A percentile compares a stretch with the other conserved stretches of the same genome.
Conservation (phyloP, 1,140 invertebrate genomes). For the Pogonomyrmex californicus region DNA sequence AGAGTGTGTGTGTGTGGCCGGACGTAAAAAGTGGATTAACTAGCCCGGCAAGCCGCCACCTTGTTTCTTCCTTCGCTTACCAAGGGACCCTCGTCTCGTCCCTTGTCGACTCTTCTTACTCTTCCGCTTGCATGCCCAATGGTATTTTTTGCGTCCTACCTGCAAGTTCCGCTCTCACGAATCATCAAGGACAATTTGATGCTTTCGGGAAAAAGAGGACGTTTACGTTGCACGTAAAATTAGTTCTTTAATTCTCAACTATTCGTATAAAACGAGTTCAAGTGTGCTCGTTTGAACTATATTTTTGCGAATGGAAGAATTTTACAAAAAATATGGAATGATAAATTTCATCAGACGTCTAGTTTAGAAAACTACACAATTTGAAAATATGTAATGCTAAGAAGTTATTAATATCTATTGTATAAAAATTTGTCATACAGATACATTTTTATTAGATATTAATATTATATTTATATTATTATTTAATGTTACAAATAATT, state of each 20-base stretch:
- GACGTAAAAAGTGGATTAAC: conserved; percentile 73
- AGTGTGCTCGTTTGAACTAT: not conserved
- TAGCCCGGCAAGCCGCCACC: conserved; percentile 60
- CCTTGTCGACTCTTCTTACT: conserved; percentile 50
- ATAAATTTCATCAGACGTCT: not conserved
- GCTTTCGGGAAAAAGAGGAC: conserved; percentile 39
- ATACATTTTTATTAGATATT: not conserved
- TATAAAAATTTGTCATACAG: not conserved
- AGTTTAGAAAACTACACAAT: not conserved
- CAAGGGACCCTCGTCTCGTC: conserved; percentile 64
- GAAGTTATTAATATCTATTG: not conserved
- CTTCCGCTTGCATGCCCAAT: conserved; percentile 25
- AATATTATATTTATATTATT: too few relatives aligned
- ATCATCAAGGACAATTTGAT: conserved; percentile 27
- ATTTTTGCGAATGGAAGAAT: not conserved
- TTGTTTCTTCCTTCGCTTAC: conserved; percentile 66
- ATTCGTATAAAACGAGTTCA: conserved; percentile 6
- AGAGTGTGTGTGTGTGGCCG: conserved; percentile 4
- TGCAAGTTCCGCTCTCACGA: conserved; percentile 47
- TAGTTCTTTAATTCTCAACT: conserved; percentile 19
- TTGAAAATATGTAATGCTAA: conserved; percentile 1
- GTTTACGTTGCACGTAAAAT: conserved; percentile 20
- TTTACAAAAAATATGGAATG: not conserved
- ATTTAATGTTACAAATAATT: not conserved
- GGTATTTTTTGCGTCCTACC: conserved; percentile 50